These are phyloP conservation scores for Brachyhypopomus gauderio DNA, from an alignment of 2,113 vertebrate species.

Conservation along the genomic window DNA sequence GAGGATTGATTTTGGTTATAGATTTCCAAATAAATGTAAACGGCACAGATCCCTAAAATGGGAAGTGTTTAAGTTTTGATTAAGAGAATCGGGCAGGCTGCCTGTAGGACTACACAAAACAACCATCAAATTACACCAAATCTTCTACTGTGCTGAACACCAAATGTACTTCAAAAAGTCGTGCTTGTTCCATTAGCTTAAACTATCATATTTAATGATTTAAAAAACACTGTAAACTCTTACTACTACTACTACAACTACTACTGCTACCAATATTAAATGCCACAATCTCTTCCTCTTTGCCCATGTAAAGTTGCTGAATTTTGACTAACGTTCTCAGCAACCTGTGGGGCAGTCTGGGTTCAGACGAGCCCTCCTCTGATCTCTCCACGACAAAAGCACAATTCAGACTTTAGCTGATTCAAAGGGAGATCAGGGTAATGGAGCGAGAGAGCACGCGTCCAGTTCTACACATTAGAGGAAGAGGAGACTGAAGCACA, in stretches of 20 bases:
- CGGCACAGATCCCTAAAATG: constrained; percentile 79
- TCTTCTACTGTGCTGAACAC: not conserved
- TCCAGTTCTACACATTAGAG: constrained; percentile 37
- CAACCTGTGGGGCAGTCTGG: not conserved
- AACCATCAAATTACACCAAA: not conserved
- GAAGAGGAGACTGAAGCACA: constrained; percentile 17
- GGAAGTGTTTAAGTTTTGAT: constrained; percentile 74
- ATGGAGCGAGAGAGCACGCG: constrained; percentile 40
- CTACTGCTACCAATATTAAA: not conserved
- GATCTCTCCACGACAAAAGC: constrained; percentile 33
- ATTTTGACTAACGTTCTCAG: not conserved
- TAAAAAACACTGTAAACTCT: no score
- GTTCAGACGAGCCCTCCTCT: not conserved
- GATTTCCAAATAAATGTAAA: constrained; percentile 89
- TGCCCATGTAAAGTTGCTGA: constrained; percentile 3
- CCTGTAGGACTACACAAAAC: constrained; percentile 32
- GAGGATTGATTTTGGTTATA: constrained; percentile 88
- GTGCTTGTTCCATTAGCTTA: no score
- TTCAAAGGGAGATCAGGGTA: constrained; percentile 40
- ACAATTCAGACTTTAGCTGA: constrained; percentile 28
- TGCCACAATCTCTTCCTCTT: not conserved
- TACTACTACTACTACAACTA: no score
- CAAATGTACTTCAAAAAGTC: no score
- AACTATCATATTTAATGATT: no score
- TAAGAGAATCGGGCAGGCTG: constrained; percentile 49